A percentile compares a stretch with the other conserved stretches of the same genome.
Evolutionary conservation across 2,113 vertebrate genomes (phyloP).

Genomic region (Neodontobutis hainanensis): DNA sequence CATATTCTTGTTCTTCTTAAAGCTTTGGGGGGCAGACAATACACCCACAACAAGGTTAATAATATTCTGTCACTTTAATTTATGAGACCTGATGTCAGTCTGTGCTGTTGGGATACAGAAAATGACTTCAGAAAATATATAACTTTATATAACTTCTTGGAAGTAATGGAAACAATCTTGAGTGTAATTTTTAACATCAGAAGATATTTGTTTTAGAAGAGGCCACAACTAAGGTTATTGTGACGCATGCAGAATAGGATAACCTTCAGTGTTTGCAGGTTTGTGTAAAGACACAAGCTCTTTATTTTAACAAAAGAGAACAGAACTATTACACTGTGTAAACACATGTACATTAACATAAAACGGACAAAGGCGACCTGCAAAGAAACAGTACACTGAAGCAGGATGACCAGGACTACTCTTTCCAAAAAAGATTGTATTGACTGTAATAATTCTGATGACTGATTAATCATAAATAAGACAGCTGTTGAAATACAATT

Average conservation of each 20-base stretch:
- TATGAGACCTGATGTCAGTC: too few species aligned
- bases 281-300: constrained; percentile 42
- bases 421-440: too few species aligned
- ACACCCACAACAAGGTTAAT: too few species aligned
- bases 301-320: constrained; percentile 33
- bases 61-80: too few species aligned
- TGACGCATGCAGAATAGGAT: constrained; percentile 49
- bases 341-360: constrained; percentile 48
- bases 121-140: too few species aligned
- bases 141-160: too few species aligned
- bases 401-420: constrained; percentile 47
- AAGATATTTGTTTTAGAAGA: constrained; percentile 14
- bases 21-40: too few species aligned
- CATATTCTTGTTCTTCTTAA: background rate
- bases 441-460: too few species aligned
- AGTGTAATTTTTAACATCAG: background rate
- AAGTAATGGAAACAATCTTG: too few species aligned
- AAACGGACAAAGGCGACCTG: constrained; percentile 38
- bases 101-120: too few species aligned
- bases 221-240: constrained; percentile 11
- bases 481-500: too few species aligned
- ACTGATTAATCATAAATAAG: too few species aligned
- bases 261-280: constrained; percentile 26
- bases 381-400: constrained; percentile 18
- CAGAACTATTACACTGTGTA: constrained; percentile 31